Conservation (phyloP, 2,888 invertebrate species). For the Machimus atricapillus region DNA sequence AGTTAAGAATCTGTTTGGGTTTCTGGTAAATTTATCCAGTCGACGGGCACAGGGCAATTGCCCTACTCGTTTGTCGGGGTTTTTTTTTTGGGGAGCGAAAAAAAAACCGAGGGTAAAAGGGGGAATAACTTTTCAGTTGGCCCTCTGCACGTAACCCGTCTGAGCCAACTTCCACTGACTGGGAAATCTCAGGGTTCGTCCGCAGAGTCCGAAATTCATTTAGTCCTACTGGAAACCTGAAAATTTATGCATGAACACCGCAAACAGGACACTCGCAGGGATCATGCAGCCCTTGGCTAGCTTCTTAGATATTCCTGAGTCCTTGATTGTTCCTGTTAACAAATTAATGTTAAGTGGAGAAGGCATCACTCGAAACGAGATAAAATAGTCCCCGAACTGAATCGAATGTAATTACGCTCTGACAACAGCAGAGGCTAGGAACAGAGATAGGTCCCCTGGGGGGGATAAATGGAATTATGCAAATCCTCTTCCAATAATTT, state of each 20-base stretch:
- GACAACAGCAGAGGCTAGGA: conserved; percentile 8
- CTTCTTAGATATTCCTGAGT: conserved; percentile 12
- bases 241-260: conserved; percentile 14
- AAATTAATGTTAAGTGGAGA: conserved; percentile 31
- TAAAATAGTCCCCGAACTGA: conserved; percentile 37
- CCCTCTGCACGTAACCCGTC: not conserved
- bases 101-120: not conserved
- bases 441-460: not conserved
- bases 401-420: conserved; percentile 34
- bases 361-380: conserved; percentile 30
- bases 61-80: not conserved
- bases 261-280: not conserved
- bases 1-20: not conserved
- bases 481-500: conserved; percentile 37
- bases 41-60: not conserved
- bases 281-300: not conserved
- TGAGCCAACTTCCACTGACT: not conserved
- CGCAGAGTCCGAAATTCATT: not conserved
- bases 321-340: conserved; percentile 37
- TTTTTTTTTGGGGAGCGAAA: not conserved
- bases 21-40: not conserved
- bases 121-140: not conserved
- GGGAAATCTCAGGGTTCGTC: not conserved
- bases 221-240: not conserved
- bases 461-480: conserved; percentile 39